Base-by-base conservation (phyloP, 2,113 vertebrate genomes). In the Melanostigma gelatinosum region DNA sequence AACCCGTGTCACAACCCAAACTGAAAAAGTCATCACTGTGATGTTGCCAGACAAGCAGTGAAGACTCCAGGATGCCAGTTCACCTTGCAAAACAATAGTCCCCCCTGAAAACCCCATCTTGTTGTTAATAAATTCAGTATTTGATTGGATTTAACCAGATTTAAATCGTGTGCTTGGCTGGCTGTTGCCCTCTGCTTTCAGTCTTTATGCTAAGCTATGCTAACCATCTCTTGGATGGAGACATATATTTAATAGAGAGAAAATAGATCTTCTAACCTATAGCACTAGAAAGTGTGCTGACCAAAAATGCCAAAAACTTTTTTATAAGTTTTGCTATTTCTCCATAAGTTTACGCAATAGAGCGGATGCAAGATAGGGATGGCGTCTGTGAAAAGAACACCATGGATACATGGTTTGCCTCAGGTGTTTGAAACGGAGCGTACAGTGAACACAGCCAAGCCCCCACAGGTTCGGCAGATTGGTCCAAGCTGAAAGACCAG, bases 401-500 rank as follows among this genome's bases (percentile, higher is more conserved):
- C 18, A 57, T 12, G 22, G 55, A 34, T 27, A 36, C 15, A 44
- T 22, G 54, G 16, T 81, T 7, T 34, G 54, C 60, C 34, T 64
- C 68, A 63, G 46, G 67, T 75, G 64, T 87, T 89, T 82, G 77
- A 89, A 90, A 85, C 80, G 64, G 40, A 80, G 88, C 79, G 10
- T 40, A 71, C 38, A 8, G 82, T 34, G 84, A 86, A 71, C 36
- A 68, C 58, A 69, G 86, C 76, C 76, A 62, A 86, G 86, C 81
- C 86, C 91, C 87, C 85, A 77, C 86, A 84, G 77, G 64, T 87
- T 85, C 1, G 38, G 84, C 85, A 87, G 83, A 82, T 75, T 82
- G 84, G 84, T 85, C 83, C 81, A 66, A 24, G 57, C 84, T 82
- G 81, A 85, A 80, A 85, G 81, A 91, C 91, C 87, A 85, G 83